A percentile compares a stretch with the other conserved stretches of the same genome.
These are phyloP conservation scores for Xiphophorus couchianus DNA, from an alignment of 2,113 vertebrate genomes.

Conservation along the genomic window DNA sequence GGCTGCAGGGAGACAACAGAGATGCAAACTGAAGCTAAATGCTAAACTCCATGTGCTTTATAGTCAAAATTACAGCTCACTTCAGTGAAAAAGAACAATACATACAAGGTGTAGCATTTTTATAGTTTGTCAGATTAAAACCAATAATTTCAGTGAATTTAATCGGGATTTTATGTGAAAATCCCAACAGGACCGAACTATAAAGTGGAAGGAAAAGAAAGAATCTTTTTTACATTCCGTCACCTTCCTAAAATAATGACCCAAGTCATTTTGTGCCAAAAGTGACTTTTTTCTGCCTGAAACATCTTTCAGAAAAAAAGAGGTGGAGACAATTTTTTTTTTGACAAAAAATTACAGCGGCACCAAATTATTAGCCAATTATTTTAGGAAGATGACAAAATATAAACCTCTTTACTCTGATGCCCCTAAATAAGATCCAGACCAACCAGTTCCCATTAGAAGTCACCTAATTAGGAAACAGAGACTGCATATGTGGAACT, in stretches of 20 bases:
- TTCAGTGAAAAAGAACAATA: not conserved
- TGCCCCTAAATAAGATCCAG: too few species aligned
- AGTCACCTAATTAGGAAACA: too few species aligned
- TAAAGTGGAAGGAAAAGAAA: not conserved
- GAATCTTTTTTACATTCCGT: not conserved
- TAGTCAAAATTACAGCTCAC: not conserved
- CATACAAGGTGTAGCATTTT: not conserved
- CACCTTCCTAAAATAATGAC: too few species aligned
- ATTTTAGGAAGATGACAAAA: too few species aligned
- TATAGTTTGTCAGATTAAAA: not conserved
- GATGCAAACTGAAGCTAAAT: conserved; percentile 23
- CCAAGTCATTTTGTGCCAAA: too few species aligned
- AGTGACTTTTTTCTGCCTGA: too few species aligned
- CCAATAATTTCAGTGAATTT: not conserved
- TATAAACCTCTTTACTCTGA: too few species aligned
- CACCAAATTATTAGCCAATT: too few species aligned
- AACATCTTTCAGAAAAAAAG: too few species aligned
- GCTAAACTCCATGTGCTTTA: not conserved
- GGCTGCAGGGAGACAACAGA: conserved; percentile 43
- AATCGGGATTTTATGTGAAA: not conserved
- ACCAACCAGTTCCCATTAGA: too few species aligned
- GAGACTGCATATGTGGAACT: not conserved
- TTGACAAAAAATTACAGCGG: too few species aligned
- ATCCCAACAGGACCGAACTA: not conserved
- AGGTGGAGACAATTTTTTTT: too few species aligned